Evolutionary conservation across 1,140 invertebrate genomes (phyloP), one percentile per base, ranked within the genome.

Genomic region (Lepidurus couesii): DNA sequence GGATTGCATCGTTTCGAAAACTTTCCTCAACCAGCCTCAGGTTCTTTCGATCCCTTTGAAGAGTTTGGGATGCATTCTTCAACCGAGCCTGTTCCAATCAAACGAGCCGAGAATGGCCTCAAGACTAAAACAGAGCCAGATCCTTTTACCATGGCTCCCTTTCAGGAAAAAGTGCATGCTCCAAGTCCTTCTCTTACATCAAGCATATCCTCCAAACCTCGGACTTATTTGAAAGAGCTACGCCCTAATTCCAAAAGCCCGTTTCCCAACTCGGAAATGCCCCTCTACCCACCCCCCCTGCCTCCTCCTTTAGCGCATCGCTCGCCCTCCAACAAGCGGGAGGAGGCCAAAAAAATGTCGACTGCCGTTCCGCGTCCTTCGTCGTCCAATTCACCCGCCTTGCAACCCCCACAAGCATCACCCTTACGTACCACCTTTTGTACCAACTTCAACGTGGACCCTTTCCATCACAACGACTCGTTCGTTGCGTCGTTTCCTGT

Each of bases 1-100:
- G 93, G 93, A 7, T 91, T 96, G 78, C 91, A 92, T 81, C 93
- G 95, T 84, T 93, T 95, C 88, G 93, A 95, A 83, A 90, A 92
- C 78, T 91, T 93, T 65, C 76, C 76, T 76, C 78, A 79, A 13
- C 42, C 80, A 16, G 42, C 76, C 43, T 78, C 65, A 34, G 43
- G 43, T 44, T 65, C 16, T 11, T 43, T 45, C 53, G 21, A 42
- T 21, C 47, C 43, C 26, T 43, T 53, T 21, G 42, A 43, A 24
- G 45, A 42, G 26, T 43, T 42, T n/a, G n/a, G 34, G 42, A 45
- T 42, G 80, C 80, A 74, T 81, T 81, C 21, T 73, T 82, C 44
- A 80, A 82, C 16, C 80, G 81, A 77, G 79, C 81, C 76, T 81
- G 82, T 65, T 78, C 79, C 16, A 82, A 81, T 75, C 80, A 83